phyloP scores from a whole-genome alignment of 2,888 invertebrate genomes.

The Lasioglossum vierecki region DNA sequence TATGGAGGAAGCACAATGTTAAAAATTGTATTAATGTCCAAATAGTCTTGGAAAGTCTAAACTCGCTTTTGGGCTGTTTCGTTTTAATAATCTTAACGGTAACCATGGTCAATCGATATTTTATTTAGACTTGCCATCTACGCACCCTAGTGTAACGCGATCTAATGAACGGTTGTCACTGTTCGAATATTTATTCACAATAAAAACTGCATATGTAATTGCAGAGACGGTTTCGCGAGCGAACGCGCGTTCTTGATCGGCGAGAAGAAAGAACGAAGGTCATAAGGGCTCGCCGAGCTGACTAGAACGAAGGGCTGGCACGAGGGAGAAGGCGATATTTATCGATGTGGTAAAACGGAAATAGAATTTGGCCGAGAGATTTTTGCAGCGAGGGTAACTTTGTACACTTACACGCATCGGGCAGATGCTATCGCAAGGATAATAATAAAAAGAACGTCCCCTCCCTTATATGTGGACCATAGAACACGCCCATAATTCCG shows the following conservation, averaged over 20 bases:
- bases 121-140: not conserved
- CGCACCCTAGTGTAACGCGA: not conserved
- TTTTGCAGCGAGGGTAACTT: conserved; percentile 32
- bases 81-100: not conserved
- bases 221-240: not conserved
- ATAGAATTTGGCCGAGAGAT: conserved; percentile 48
- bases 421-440: conserved; percentile 41
- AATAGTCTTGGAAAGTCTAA: not conserved
- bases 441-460: conserved; percentile 45
- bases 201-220: not conserved
- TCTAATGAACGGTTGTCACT: not conserved
- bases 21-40: too few relatives aligned
- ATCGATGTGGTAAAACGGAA: conserved; percentile 40
- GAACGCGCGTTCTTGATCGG: not conserved
- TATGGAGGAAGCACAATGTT: not conserved
- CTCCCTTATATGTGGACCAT: conserved; percentile 12
- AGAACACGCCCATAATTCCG: conserved; percentile 32
- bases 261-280: conserved; percentile 11
- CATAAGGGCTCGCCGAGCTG: conserved; percentile 16
- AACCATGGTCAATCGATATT: not conserved
- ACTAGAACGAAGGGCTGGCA: conserved; percentile 15
- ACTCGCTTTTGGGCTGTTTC: not conserved
- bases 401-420: conserved; percentile 21
- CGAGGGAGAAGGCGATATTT: conserved; percentile 32
- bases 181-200: not conserved